Conservation (phyloP, 2,797 vertebrate genomes). For the Hapalemur alaotrensis region DNA sequence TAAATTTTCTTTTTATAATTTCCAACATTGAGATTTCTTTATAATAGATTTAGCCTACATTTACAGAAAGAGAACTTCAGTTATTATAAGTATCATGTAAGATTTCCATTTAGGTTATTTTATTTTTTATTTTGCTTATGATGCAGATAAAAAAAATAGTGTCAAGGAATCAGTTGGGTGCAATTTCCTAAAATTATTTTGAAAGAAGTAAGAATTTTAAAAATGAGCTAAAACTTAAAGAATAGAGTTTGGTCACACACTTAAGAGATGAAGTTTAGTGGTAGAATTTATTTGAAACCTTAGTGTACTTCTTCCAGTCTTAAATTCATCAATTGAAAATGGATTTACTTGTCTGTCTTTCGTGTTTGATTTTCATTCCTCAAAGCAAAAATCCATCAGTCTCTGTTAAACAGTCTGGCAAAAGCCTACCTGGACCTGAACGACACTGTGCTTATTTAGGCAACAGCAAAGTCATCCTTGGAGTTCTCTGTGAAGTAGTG, state of each 20-base stretch:
- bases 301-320: not conserved
- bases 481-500: not conserved
- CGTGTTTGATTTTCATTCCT: not conserved
- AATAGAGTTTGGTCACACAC: not conserved
- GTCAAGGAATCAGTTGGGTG: not conserved
- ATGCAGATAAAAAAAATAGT: not conserved
- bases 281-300: not conserved
- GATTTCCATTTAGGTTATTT: not conserved
- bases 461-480: not conserved
- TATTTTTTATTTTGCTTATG: not conserved
- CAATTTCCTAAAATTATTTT: conserved; percentile 27
- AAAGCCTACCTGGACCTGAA: not conserved
- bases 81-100: not conserved
- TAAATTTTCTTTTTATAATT: not conserved
- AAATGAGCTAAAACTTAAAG: not conserved
- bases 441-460: not conserved
- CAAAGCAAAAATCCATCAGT: not conserved
- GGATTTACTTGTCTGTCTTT: not conserved
- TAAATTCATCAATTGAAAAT: not conserved
- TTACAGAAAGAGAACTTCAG: not conserved
- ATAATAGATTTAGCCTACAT: not conserved
- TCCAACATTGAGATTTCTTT: not conserved
- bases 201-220: not conserved
- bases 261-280: not conserved
- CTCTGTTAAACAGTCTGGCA: not conserved